Percentiles rank a stretch among this genome's conserved stretches.
phyloP scores from a whole-genome alignment of 2,113 vertebrate genomes.

The Aegotheles bennettii region DNA sequence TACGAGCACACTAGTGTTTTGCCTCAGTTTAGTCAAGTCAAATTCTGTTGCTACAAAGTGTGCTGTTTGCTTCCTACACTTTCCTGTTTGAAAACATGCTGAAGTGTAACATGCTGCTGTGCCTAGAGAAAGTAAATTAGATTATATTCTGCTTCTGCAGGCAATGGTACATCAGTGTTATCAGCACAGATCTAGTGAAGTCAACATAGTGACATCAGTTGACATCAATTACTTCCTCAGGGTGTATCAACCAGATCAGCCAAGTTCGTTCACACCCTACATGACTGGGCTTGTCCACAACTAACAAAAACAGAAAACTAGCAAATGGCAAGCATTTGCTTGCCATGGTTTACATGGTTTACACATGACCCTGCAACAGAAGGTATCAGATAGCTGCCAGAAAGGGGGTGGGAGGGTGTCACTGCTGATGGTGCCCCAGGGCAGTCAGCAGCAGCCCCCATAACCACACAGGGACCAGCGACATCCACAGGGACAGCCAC shows the following conservation, averaged over 20 bases:
- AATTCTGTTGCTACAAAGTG: neutral
- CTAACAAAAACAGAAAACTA: neutral
- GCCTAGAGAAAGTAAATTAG: neutral
- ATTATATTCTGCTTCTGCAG: neutral
- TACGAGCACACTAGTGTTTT: neutral
- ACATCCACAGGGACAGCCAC: neutral
- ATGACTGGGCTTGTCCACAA: neutral
- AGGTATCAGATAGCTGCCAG: neutral
- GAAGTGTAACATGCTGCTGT: neutral
- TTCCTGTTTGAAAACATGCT: neutral
- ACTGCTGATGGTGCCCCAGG: rapidly evolving
- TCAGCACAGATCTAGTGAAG: neutral
- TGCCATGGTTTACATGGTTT: too few species aligned
- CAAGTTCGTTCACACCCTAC: neutral
- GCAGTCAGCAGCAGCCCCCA: neutral
- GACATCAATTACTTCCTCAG: neutral
- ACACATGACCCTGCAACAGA: neutral
- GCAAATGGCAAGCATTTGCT: neutral
- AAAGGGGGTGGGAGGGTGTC: neutral
- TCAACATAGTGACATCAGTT: rapidly evolving
- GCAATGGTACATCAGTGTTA: neutral
- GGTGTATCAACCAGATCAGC: neutral
- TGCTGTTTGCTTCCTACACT: neutral
- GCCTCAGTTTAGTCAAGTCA: neutral
- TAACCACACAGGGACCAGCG: rapidly evolving